phyloP scores from a whole-genome alignment of 2,797 vertebrate species.

The Gallinago nigripennis region DNA sequence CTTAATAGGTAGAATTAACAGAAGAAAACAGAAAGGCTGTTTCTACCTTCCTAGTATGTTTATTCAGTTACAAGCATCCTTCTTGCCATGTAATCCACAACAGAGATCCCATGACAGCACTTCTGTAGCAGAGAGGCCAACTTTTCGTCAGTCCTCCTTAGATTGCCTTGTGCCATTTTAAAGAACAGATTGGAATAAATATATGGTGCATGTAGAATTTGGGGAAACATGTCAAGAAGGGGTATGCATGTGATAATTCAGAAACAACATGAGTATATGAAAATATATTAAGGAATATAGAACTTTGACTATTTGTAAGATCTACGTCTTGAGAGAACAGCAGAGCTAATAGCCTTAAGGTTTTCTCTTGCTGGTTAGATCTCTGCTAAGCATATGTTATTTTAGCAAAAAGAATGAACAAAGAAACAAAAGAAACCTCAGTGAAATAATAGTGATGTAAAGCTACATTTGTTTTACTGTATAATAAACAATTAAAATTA shows the following conservation, averaged over 20 bases:
- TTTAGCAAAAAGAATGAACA: not conserved
- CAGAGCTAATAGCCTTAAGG: not conserved
- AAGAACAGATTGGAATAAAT: not conserved
- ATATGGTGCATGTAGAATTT: not conserved
- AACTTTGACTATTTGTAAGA: not conserved
- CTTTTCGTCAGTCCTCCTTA: not conserved
- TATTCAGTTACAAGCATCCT: not conserved
- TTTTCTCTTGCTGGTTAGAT: not conserved
- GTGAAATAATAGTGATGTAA: not conserved
- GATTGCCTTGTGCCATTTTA: not conserved
- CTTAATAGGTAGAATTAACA: not conserved
- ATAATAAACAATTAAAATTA: not conserved
- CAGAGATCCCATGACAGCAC: not conserved
- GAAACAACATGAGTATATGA: not conserved
- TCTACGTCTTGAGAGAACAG: not conserved
- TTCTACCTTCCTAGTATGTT: not conserved
- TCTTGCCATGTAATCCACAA: not conserved
- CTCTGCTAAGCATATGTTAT: not conserved
- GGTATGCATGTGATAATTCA: not conserved
- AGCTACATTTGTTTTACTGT: not conserved
- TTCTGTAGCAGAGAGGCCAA: not conserved
- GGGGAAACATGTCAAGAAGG: not conserved
- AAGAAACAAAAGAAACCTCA: not conserved
- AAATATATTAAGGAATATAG: not conserved
- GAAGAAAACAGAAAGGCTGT: not conserved